Evolutionary conservation across 2,797 vertebrate species (phyloP), one percentile per base, ranked within the genome.

Genomic region (Tauraco hartlaubi): DNA sequence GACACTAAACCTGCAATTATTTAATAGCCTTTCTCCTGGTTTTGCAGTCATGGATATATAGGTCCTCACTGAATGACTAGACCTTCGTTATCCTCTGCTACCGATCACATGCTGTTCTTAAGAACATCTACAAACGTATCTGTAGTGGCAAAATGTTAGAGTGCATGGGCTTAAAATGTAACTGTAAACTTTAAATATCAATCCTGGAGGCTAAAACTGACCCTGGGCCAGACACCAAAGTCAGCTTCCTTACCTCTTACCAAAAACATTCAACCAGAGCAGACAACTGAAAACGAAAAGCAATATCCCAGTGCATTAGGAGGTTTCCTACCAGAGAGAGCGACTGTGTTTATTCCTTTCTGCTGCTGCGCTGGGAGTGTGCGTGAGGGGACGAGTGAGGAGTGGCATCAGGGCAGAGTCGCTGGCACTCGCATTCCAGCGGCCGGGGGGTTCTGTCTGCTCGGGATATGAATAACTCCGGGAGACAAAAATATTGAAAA

Each of bases 221-320:
- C 62, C 76, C 67, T 10, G 11, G 78, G 63, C 73, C 51, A 89
- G 85, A 92, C 95, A 91, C 43, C 74, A 77, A 49, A 91, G 85
- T 67, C 44, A 90, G 31, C 61, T 71, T 90, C 81, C 49, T 89
- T 62, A 28, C 26, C 75, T 94, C 31, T 76, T 52, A 66, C 55
- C 74, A 71, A 83, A 87, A 94, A 37, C 78, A 89, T 92, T 97
- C 92, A 94, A 52, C 25, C 85, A 93, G 85, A 85, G 16, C 54
- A 92, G 89, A 91, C 52, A 97, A 85, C 33, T 12, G 33, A 78
- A 94, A 90, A 91, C 22, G 39, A 92, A 96, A 93, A 96, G 19
- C 54, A 87, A 11, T 89, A 92, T 62, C 79, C 75, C 20, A 41
- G 51, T n/a, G 33, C 46, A 87, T 93, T 85, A 85, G 48, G 48